Conservation (phyloP, 1,140 invertebrate genomes). For the Linepithema humile region DNA sequence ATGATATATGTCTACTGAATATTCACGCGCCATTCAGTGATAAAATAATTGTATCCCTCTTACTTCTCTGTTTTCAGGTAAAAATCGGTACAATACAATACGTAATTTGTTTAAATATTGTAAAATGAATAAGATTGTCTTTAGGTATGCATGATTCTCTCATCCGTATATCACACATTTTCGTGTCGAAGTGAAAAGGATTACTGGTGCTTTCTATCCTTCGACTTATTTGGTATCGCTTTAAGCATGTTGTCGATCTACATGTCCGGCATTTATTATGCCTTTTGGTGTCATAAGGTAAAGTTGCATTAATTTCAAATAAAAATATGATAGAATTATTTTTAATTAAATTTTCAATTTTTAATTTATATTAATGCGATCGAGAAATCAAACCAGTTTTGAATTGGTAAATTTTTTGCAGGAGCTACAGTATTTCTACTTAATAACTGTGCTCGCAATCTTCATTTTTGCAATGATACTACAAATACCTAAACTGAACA, state of each 20-base stretch:
- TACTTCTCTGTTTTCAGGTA: constrained; percentile 95
- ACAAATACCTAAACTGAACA: constrained; percentile 91
- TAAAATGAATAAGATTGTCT: constrained; percentile 74
- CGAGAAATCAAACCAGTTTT: background rate
- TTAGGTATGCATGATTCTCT: constrained; percentile 96
- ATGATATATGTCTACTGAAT: constrained; percentile 92
- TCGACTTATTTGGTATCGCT: constrained; percentile 97
- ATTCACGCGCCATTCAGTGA: constrained; percentile 91
- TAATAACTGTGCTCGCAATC: constrained; percentile 91
- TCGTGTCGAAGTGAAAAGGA: constrained; percentile 95
- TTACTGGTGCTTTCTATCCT: constrained; percentile 94
- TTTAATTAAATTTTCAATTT: background rate
- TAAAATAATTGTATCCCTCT: constrained; percentile 92
- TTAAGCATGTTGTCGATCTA: constrained; percentile 97
- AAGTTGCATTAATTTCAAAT: constrained; percentile 73
- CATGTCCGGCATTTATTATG: constrained; percentile 97
- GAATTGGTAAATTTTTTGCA: constrained; percentile 80
- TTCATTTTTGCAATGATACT: constrained; percentile 91
- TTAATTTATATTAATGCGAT: background rate
- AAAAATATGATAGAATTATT: too few species aligned
- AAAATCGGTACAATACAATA: constrained; percentile 66
- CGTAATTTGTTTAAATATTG: background rate
- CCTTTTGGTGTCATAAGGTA: constrained; percentile 97
- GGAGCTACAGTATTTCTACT: constrained; percentile 93
- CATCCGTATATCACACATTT: constrained; percentile 97